Conservation (phyloP, 2,888 invertebrate species). For the Ctenicera cuprea region DNA sequence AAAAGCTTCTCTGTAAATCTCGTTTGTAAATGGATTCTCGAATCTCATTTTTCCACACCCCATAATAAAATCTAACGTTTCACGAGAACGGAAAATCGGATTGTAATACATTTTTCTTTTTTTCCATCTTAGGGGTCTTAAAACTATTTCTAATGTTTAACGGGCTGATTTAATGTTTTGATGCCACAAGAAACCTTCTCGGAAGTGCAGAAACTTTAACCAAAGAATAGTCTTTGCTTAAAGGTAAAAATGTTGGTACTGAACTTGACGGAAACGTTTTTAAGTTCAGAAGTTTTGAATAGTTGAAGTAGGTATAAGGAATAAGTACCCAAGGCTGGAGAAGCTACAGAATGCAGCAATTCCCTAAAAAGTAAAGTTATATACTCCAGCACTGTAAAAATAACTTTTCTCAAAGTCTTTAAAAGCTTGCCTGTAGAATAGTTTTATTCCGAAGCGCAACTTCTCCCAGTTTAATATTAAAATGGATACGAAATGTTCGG, state of each 20-base stretch:
- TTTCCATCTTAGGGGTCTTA: too few relatives aligned
- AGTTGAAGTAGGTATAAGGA: background rate
- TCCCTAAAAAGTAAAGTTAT: slow-evolving; percentile 8
- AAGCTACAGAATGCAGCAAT: slow-evolving; percentile 3
- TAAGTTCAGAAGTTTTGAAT: too few relatives aligned
- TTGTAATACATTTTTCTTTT: too few relatives aligned
- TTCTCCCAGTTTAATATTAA: background rate
- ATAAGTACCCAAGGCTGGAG: too few relatives aligned
- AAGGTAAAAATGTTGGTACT: too few relatives aligned
- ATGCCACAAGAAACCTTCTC: too few relatives aligned
- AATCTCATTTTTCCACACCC: slow-evolving; percentile 3
- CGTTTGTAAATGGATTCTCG: slow-evolving; percentile 12
- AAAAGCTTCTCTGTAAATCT: slow-evolving; percentile 1
- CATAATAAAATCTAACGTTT: background rate
- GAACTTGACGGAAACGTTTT: too few relatives aligned
- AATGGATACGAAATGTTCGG: background rate
- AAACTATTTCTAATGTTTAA: too few relatives aligned
- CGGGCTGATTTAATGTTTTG: too few relatives aligned
- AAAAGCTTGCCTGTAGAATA: background rate
- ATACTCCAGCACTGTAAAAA: background rate
- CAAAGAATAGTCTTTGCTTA: too few relatives aligned
- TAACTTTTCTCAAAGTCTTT: background rate
- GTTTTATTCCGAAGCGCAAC: background rate
- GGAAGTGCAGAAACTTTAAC: too few relatives aligned
- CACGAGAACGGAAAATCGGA: background rate